Conservation (phyloP, 2,113 vertebrate species). For the Tichodroma muraria region DNA sequence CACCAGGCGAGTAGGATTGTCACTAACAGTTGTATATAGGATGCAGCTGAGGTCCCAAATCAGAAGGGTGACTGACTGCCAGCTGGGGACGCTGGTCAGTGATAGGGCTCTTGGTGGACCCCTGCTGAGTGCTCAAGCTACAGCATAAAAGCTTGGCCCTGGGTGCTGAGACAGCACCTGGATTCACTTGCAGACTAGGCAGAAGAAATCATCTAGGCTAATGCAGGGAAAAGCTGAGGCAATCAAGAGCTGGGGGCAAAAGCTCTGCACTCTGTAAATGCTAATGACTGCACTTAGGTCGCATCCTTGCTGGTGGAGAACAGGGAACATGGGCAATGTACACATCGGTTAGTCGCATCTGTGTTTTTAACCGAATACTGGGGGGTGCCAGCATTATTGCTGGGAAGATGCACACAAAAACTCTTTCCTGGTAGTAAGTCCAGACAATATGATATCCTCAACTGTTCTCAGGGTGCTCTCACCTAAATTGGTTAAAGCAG, state of each 20-base stretch:
- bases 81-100: neutral
- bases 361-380: neutral
- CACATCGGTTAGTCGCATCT: neutral
- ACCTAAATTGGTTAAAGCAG: neutral
- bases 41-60: neutral
- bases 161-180: neutral
- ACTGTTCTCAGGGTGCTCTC: neutral
- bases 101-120: neutral
- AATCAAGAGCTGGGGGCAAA: neutral
- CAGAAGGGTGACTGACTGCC: neutral
- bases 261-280: neutral
- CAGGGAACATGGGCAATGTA: accelerated
- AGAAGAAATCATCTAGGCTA: neutral
- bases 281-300: neutral
- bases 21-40: neutral
- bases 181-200: neutral
- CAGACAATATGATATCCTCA: neutral
- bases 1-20: neutral
- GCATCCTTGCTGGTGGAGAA: neutral
- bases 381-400: neutral
- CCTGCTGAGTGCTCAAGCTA: neutral
- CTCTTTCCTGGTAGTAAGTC: neutral
- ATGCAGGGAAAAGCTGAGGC: neutral
- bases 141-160: neutral
- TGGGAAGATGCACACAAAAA: neutral